Conservation (phyloP, 2,797 vertebrate species). For the Agapornis canus region DNA sequence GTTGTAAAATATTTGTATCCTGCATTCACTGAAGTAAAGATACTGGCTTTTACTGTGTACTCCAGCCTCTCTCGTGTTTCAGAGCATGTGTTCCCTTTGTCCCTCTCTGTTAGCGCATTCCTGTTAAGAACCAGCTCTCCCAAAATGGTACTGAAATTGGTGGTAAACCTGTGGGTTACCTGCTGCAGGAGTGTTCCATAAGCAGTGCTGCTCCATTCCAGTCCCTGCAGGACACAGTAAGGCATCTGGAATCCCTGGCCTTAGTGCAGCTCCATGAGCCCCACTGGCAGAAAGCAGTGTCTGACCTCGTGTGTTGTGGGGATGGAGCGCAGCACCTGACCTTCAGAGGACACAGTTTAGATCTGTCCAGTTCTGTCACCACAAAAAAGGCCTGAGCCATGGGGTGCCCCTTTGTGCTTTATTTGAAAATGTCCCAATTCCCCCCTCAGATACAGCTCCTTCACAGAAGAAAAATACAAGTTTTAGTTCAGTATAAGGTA, state of each 20-base stretch:
- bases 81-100: background rate
- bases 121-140: fast-evolving
- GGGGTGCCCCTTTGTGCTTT: background rate
- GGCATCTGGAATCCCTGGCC: background rate
- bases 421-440: background rate
- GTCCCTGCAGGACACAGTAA: background rate
- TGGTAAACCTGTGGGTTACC: fast-evolving
- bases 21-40: slow-evolving; percentile 97
- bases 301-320: background rate
- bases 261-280: background rate
- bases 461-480: slow-evolving; percentile 73
- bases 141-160: fast-evolving
- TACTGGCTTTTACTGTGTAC: slow-evolving; percentile 98
- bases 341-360: background rate
- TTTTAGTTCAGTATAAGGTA: background rate
- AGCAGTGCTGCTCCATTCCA: background rate
- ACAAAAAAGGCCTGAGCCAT: background rate
- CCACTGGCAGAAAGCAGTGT: background rate
- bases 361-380: background rate
- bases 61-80: slow-evolving; percentile 85
- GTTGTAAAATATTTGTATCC: slow-evolving; percentile 99
- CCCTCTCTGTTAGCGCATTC: fast-evolving
- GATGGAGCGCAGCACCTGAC: background rate
- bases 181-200: background rate
- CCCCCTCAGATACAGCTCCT: slow-evolving; percentile 22